Percentiles rank a stretch among this genome's conserved stretches.
These are phyloP conservation scores for Meteorus colon DNA, from an alignment of 2,888 invertebrate species.

Conservation along the genomic window DNA sequence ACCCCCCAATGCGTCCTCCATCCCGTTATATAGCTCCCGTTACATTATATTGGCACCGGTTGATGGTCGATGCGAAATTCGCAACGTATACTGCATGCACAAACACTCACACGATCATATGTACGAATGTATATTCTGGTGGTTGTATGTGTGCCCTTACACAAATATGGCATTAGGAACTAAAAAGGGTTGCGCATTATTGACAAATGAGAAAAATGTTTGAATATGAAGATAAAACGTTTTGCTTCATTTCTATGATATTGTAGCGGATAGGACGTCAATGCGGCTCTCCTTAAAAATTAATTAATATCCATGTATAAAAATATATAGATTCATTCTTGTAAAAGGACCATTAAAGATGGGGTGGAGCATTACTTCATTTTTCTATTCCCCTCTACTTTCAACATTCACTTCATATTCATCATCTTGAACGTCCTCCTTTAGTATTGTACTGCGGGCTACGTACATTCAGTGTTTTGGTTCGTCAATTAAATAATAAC, in stretches of 20 bases:
- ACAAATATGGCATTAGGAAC: conserved; percentile 6
- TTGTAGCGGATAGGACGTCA: background rate
- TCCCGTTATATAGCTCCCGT: conserved; percentile 45
- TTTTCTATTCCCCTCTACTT: background rate
- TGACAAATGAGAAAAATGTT: background rate
- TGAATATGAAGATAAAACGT: conserved; percentile 21
- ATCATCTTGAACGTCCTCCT: conserved; percentile 9
- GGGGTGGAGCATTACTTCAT: background rate
- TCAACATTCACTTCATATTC: background rate
- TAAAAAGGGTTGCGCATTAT: background rate
- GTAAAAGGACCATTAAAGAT: background rate
- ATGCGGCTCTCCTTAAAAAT: background rate
- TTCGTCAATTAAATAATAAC: conserved; percentile 32
- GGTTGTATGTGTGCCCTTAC: background rate
- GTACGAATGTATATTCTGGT: too few species aligned
- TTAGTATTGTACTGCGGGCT: background rate
- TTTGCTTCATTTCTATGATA: background rate
- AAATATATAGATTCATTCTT: too few species aligned
- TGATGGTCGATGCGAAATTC: conserved; percentile 63
- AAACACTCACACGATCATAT: too few species aligned
- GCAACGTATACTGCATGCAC: conserved; percentile 41
- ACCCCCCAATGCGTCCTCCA: conserved; percentile 33
- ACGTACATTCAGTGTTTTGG: conserved; percentile 22
- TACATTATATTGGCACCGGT: conserved; percentile 64
- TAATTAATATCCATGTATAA: background rate